Evolutionary conservation across 2,797 vertebrate species (phyloP), one percentile per base, ranked within the genome.

Genomic region (Leptodactylus fallax): DNA sequence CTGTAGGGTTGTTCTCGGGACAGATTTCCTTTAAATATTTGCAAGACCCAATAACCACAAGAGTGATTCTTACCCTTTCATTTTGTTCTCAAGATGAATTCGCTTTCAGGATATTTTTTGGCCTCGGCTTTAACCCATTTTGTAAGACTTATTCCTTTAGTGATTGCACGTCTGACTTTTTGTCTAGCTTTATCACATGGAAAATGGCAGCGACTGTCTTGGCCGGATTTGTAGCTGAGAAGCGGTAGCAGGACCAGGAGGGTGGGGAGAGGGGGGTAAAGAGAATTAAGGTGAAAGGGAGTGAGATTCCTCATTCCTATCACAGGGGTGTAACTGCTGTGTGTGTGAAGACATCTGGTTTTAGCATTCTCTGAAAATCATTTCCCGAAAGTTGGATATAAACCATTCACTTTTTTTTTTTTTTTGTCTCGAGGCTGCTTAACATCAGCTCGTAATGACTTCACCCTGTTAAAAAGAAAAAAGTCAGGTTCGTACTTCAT

Each of bases 371-470:
- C 77, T 72, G 76, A 72, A 88, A 88, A 88, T 72, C 45, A 85
- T 85, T 85, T 88, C 82, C 76, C 65, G 76, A 71, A 85, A 88
- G 14, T n/a, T 72, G 67, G 76, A 88, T 72, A 69, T 79, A 79
- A 88, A 88, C 76, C 82, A 85, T 60, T 84, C 51, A 17, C 27
- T 25, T 78, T 60, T 58, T 61, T 58, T 77, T 36, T 58, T 77
- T 65, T 84, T 47, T 83, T 79, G 63, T 84, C 13, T 19, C 60
- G 13, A 55, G 60, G 60, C 79, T 87, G 86, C 49, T 87, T 87
- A 76, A 78, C 49, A 63, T 83, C 86, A 78, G 80, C 27, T 79
- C 58, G n/a, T 84, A 79, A 84, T 88, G 74, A 79, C 80, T 65
- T 65, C 81, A 84, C 71, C 19, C 71, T 55, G 58, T 65, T 55